Base-by-base conservation (phyloP, 30 jellyfish, hydroid and myxozoan genomes). In the Aurelia coerulea region DNA sequence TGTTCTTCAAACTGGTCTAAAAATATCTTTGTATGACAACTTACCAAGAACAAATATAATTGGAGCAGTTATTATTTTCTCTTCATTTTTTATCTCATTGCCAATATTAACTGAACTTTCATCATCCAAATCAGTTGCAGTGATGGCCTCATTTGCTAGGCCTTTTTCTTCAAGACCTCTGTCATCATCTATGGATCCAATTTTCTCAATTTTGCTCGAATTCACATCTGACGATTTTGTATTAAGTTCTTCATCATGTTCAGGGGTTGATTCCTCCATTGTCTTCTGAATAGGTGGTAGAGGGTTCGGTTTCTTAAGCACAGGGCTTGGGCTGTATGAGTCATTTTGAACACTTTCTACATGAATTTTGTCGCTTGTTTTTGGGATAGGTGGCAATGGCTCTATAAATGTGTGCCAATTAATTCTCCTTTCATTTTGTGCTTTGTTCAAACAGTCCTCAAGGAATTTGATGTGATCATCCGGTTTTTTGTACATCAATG, bases 371-470 rank as follows among this genome's bases (percentile, higher is more conserved):
- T 33, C 90, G 59, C 74, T 52, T 42, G 83, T 12, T 65, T 70
- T 88, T 53, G 93, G 96, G 34, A 94, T 94, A 10, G 99, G 99
- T 34, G 99, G 99, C 79, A 94, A 71, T 42, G 99, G 99, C 59
- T 89, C 97, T 11, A 89, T 67, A 72, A 94, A 94, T 4, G 99
- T 89, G 53, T 94, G 95, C 99, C 99, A 94, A 35, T 85, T 84
- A 18, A 94, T 89, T 71, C 79, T 72, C 12, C 76, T 72, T 71
- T 94, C 95, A 15, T 73, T 84, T 79, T 94, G 84, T 8, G 99
- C 99, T 71, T 85, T 84, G 23, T 62, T 32, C 39, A 94, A 76
- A 58, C 99, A 94, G 16, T 89, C 92, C 51, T 77, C 96, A 13
- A 94, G 95, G 75, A 94, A 94, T 70, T 89, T 71, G 6, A 94